Conservation (phyloP, 53 echinoderm and acorn worm species). For the Echinarachnius parma region DNA sequence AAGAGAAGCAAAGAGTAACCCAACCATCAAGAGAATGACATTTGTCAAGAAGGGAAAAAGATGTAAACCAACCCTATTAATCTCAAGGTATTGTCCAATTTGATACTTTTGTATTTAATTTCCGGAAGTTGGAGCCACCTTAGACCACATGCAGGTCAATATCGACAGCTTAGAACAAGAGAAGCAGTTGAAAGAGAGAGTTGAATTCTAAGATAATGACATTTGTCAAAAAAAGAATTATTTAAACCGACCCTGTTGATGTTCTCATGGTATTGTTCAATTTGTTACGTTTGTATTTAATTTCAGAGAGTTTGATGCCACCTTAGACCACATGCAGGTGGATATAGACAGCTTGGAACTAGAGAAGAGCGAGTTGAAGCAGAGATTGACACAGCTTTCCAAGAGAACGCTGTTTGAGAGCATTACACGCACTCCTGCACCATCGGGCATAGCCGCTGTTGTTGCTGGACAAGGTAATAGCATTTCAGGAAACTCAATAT, state of each 20-base stretch:
- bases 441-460: constrained; percentile 79
- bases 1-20: too few species aligned
- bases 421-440: constrained; percentile 59
- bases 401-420: constrained; percentile 96
- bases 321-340: constrained; percentile 94
- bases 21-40: too few species aligned
- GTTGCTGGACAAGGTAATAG: constrained; percentile 47
- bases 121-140: neutral
- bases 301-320: constrained; percentile 94
- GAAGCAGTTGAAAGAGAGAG: too few species aligned
- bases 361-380: constrained; percentile 89
- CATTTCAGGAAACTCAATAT: too few species aligned
- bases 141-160: neutral
- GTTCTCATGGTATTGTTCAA: neutral
- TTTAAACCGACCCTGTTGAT: too few species aligned
- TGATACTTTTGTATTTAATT: neutral
- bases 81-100: too few species aligned
- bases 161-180: too few species aligned
- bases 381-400: constrained; percentile 87
- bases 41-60: too few species aligned
- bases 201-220: too few species aligned
- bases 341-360: constrained; percentile 90
- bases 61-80: too few species aligned
- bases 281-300: neutral
- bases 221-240: too few species aligned